Percentiles rank a stretch among this genome's conserved stretches.
Conservation (phyloP, 2,888 invertebrate species). For the Eupithecia centaureata region DNA sequence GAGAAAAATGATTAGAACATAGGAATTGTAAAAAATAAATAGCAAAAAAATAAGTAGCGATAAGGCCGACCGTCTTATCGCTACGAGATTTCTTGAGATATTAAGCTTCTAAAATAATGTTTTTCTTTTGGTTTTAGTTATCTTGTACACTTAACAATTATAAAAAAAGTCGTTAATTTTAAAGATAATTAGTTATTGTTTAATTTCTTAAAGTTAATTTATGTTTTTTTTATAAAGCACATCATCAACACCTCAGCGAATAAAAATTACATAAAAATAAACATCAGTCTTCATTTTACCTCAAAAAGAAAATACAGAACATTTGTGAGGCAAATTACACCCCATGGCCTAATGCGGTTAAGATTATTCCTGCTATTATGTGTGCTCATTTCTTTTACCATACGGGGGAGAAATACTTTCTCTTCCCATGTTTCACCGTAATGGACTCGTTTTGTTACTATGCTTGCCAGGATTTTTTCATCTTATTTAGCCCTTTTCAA, state of each 20-base stretch:
- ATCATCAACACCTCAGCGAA: slow-evolving; percentile 29
- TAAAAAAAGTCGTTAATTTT: too few species aligned
- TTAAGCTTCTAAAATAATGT: neutral
- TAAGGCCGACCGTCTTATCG: too few species aligned
- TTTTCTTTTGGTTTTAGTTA: neutral
- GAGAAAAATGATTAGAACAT: too few species aligned
- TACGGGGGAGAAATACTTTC: slow-evolving; percentile 42
- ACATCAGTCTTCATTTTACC: slow-evolving; percentile 48
- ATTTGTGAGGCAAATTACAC: slow-evolving; percentile 72
- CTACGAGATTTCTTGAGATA: neutral
- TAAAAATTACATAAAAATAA: slow-evolving; percentile 48
- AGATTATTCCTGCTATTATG: slow-evolving; percentile 58
- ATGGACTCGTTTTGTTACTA: slow-evolving; percentile 31
- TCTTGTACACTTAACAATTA: neutral
- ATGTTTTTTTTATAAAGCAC: slow-evolving; percentile 17
- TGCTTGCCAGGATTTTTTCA: neutral
- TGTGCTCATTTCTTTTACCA: slow-evolving; percentile 47
- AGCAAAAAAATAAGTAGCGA: too few species aligned
- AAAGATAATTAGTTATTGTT: neutral
- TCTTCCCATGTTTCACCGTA: slow-evolving; percentile 39
- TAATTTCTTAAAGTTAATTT: neutral
- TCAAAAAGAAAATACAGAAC: slow-evolving; percentile 53
- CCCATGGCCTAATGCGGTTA: slow-evolving; percentile 60
- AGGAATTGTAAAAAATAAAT: too few species aligned
- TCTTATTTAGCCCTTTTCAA: neutral